Base-by-base conservation (phyloP, 2,797 vertebrate species). In the Microctenopoma stevenorrisi region DNA sequence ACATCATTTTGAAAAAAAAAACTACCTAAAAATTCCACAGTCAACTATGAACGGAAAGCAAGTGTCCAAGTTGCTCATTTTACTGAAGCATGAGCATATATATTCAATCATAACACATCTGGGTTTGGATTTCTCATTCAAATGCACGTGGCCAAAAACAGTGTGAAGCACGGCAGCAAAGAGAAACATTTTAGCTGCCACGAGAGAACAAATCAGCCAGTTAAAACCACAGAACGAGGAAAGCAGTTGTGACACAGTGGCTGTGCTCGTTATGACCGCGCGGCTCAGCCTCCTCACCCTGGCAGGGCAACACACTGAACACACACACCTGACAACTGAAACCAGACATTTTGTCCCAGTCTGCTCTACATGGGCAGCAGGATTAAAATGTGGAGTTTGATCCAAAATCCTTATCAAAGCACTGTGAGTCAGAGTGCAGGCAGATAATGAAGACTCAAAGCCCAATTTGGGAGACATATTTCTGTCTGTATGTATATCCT, bases 401-500 rank as follows among this genome's bases (percentile, higher is more conserved):
- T 80, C 70, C 74, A 59, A 88, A 89, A 81, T 86, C 78, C 76
- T 85, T 79, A 81, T 84, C 89, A 88, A 80, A 83, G 42, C 62
- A 46, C 79, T 78, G 72, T 63, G 83, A 86, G 73, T 81, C 79
- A 68, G 71, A 82, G 79, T 70, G 57, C 63, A 74, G 65, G 52
- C 65, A 51, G 35, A 87, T 69, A 14, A 82, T 58, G 81, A 81
- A 77, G 75, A 85, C 73, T 81, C 70, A 57, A 71, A 72, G 52
- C 63, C 78, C 78, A 71, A 79, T 83, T 85, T 86, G 60, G 68
- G 72, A 85, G 78, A 82, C 61, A 82, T 68, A 84, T 74, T 67
- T 64, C 69, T 77, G 59, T 61, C 68, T 38, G 74, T 44, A 49
- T 61, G 28, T 53, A 42, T 58, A 38, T 79, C 71, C 69, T 74